Percentiles rank a stretch among this genome's conserved stretches.
Evolutionary conservation across 1,140 invertebrate genomes (phyloP).

Genomic region (Metaphire vulgaris): DNA sequence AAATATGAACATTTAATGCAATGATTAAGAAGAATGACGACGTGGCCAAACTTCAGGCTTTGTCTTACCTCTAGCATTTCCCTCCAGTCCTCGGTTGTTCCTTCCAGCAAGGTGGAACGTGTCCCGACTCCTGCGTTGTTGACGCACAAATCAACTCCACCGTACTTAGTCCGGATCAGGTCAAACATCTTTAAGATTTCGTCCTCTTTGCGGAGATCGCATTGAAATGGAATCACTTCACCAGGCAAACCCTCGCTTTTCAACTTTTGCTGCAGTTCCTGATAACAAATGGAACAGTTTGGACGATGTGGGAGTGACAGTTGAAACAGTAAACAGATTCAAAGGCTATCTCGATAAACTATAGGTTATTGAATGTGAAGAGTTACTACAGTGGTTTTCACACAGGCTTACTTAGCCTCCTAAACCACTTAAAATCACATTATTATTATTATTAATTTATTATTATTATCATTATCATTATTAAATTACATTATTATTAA

Average conservation of each 20-base stretch:
- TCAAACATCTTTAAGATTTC: conserved; percentile 61
- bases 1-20: too few species aligned
- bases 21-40: too few species aligned
- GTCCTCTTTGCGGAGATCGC: conserved; percentile 60
- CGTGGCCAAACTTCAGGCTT: too few species aligned
- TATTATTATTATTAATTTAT: conserved; percentile 59
- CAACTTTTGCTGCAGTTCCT: conserved; percentile 62
- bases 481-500: conserved; percentile 60
- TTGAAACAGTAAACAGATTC: too few species aligned
- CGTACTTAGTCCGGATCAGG: conserved; percentile 58
- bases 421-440: too few species aligned
- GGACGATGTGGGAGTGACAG: too few species aligned
- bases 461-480: conserved; percentile 59
- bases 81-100: conserved; percentile 12
- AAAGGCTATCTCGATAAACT: too few species aligned
- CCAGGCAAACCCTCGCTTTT: conserved; percentile 60
- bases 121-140: conserved; percentile 63
- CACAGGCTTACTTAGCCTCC: too few species aligned
- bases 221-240: conserved; percentile 35
- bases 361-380: too few species aligned
- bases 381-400: too few species aligned
- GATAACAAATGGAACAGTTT: too few species aligned
- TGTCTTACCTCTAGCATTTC: conserved; percentile 32
- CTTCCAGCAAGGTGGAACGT: conserved; percentile 36
- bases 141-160: conserved; percentile 61